Evolutionary conservation across 2,113 vertebrate species (phyloP).

Genomic region (Garra rufa): DNA sequence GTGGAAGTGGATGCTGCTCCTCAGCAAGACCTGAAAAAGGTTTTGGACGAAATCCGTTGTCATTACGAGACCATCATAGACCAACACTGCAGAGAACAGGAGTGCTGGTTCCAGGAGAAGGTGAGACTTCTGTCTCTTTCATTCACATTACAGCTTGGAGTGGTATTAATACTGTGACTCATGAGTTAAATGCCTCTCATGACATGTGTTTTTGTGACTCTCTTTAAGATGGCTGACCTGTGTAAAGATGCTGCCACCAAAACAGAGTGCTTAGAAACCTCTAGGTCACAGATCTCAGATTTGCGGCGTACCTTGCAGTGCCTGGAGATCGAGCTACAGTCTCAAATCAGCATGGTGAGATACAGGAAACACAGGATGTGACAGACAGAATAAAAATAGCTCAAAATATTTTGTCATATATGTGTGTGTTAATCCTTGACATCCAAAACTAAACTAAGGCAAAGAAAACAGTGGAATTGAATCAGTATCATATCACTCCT

Average conservation of each 20-base stretch:
- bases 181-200: not conserved
- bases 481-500: not conserved
- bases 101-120: conserved; percentile 86
- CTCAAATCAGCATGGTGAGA: conserved; percentile 93
- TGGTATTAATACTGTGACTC: not conserved
- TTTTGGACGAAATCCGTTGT: conserved; percentile 87
- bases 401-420: too few relatives aligned
- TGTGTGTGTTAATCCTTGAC: too few relatives aligned
- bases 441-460: not conserved
- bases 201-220: conserved; percentile 42
- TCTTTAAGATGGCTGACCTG: conserved; percentile 79
- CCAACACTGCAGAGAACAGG: conserved; percentile 91
- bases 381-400: not conserved
- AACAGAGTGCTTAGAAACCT: conserved; percentile 86
- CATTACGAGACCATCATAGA: conserved; percentile 91
- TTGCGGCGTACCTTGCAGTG: conserved; percentile 88
- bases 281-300: conserved; percentile 89
- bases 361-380: not conserved
- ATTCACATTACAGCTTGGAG: not conserved
- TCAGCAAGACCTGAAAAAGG: conserved; percentile 85
- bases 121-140: conserved; percentile 68
- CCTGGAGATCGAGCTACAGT: conserved; percentile 94
- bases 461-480: not conserved
- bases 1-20: conserved; percentile 93
- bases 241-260: conserved; percentile 84